phyloP scores from a whole-genome alignment of 2,797 vertebrate genomes.

The Sebastes cheni region DNA sequence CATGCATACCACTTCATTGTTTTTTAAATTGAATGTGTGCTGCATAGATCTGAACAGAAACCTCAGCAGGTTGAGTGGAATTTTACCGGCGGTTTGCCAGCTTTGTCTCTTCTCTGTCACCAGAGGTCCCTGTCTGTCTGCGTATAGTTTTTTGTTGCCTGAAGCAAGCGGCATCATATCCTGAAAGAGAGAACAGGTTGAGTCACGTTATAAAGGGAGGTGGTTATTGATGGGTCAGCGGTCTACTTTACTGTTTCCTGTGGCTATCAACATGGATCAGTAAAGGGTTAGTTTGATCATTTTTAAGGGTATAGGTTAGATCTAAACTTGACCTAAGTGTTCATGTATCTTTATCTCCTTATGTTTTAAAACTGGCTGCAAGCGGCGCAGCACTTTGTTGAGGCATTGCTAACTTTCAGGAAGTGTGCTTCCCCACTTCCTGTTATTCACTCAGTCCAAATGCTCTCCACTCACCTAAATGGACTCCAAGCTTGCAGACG shows the following conservation, averaged over 20 bases:
- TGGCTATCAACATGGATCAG: not conserved
- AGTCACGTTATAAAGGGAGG: slow-evolving; percentile 4
- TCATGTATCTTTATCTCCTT: not conserved
- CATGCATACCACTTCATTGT: not conserved
- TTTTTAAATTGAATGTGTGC: not conserved
- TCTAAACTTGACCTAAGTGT: not conserved
- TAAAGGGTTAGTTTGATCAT: not conserved
- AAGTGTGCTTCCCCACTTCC: slow-evolving; percentile 38
- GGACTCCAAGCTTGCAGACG: slow-evolving; percentile 6
- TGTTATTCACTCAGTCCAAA: slow-evolving; percentile 24
- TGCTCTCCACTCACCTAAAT: slow-evolving; percentile 21
- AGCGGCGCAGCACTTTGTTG: not conserved
- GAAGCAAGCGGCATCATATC: slow-evolving; percentile 13
- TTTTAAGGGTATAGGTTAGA: not conserved
- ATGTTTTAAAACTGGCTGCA: not conserved
- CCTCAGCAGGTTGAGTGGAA: slow-evolving; percentile 24
- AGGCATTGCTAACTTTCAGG: slow-evolving; percentile 15
- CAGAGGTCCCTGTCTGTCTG: slow-evolving; percentile 57
- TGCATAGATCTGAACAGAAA: not conserved
- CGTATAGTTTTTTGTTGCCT: slow-evolving; percentile 5
- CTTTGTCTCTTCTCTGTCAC: slow-evolving; percentile 47
- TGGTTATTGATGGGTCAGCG: not conserved
- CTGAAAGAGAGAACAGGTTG: slow-evolving; percentile 22
- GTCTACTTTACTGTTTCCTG: not conserved
- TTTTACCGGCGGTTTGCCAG: slow-evolving; percentile 14